Evolutionary conservation across 2,888 invertebrate species (phyloP).

Genomic region (Fragum fragum): DNA sequence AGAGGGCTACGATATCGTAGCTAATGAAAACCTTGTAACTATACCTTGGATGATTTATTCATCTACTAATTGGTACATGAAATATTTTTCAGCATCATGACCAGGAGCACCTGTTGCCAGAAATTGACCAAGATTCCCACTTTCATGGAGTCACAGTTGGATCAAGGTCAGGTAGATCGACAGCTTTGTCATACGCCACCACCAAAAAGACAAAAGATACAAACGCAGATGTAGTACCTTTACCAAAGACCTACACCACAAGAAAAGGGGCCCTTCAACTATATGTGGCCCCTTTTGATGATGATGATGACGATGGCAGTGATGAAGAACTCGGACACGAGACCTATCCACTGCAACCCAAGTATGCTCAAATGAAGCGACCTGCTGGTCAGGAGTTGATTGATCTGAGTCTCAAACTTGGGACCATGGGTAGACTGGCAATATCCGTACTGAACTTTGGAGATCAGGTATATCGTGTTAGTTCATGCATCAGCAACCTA

Average conservation of each 20-base stretch:
- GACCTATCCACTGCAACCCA: conserved; percentile 33
- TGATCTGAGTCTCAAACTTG: conserved; percentile 78
- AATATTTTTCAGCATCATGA: conserved; percentile 36
- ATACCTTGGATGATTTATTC: no score
- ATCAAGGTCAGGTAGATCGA: conserved; percentile 62
- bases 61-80: no score
- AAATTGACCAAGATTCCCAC: conserved; percentile 66
- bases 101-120: conserved; percentile 45
- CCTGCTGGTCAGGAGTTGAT: conserved; percentile 71
- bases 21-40: no score
- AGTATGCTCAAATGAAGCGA: conserved; percentile 53
- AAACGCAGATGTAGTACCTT: conserved; percentile 39
- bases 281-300: conserved; percentile 75
- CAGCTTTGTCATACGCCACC: conserved; percentile 53
- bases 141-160: conserved; percentile 82
- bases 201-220: conserved; percentile 33
- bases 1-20: no score
- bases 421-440: conserved; percentile 79
- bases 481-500: no score
- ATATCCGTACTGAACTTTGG: conserved; percentile 82
- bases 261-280: conserved; percentile 83
- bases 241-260: conserved; percentile 84
- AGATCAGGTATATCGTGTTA: no score
- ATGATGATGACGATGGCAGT: conserved; percentile 47
- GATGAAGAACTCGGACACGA: conserved; percentile 34